Conservation (phyloP, 2,888 invertebrate species). For the Gisinianus flammeolus region DNA sequence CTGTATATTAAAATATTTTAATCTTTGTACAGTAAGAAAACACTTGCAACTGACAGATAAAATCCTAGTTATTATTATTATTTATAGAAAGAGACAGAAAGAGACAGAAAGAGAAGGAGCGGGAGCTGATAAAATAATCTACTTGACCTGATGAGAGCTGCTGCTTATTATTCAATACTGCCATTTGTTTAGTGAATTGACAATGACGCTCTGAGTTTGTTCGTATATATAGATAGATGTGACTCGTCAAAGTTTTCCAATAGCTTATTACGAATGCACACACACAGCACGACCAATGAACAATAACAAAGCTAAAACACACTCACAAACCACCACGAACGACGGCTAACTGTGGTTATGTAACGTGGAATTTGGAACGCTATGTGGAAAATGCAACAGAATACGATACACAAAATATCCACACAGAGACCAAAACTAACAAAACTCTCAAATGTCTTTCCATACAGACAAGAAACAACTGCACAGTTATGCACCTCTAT, state of each 20-base stretch:
- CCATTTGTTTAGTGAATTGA: neutral
- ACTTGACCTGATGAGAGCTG: conserved; percentile 27
- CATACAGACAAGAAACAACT: neutral
- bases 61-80: neutral
- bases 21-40: neutral
- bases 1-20: neutral
- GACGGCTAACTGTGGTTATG: conserved; percentile 9
- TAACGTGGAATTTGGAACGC: neutral
- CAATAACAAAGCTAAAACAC: neutral
- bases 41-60: neutral
- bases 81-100: neutral
- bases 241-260: neutral
- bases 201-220: neutral
- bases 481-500: neutral
- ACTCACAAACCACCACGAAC: neutral
- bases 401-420: neutral
- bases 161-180: conserved; percentile 26
- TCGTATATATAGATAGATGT: neutral
- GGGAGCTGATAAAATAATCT: conserved; percentile 5
- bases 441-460: neutral
- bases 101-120: neutral
- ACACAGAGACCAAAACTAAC: neutral
- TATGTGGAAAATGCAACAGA: neutral
- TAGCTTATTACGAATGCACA: no score
- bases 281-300: no score